phyloP scores from a whole-genome alignment of 2,888 invertebrate genomes.

The Xanthia togata region DNA sequence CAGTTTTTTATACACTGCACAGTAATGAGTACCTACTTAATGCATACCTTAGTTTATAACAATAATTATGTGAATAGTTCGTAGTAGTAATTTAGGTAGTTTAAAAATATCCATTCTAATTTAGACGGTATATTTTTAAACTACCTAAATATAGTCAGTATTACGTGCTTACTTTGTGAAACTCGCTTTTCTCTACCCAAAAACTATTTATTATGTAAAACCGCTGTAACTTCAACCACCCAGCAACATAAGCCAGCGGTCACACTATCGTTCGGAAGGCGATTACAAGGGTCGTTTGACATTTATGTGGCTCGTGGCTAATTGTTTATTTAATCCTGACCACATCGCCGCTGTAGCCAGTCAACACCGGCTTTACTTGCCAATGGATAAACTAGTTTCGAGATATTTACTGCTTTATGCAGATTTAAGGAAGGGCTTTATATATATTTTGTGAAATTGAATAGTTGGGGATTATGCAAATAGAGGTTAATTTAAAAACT shows the following conservation, averaged over 20 bases:
- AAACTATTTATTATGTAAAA: slow-evolving; percentile 4
- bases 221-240: slow-evolving; percentile 55
- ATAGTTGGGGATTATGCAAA: not conserved
- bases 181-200: not conserved
- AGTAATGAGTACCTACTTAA: not conserved
- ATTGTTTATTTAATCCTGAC: slow-evolving; percentile 74
- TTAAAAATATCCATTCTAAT: too few relatives aligned
- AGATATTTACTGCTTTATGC: slow-evolving; percentile 49
- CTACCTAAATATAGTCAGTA: not conserved
- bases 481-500: not conserved
- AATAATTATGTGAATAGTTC: not conserved
- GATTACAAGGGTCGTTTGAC: slow-evolving; percentile 79
- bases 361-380: slow-evolving; percentile 61
- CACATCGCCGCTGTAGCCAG: slow-evolving; percentile 53
- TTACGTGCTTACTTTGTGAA: not conserved
- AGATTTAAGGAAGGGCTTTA: slow-evolving; percentile 33
- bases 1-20: not conserved
- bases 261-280: slow-evolving; percentile 71
- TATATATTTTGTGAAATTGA: not conserved
- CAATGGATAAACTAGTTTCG: slow-evolving; percentile 41
- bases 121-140: not conserved
- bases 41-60: too few relatives aligned
- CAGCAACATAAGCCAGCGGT: slow-evolving; percentile 66
- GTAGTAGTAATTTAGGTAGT: too few relatives aligned
- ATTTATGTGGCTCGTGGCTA: slow-evolving; percentile 73